phyloP scores from a whole-genome alignment of 2,113 vertebrate genomes.

The Meriones unguiculatus region DNA sequence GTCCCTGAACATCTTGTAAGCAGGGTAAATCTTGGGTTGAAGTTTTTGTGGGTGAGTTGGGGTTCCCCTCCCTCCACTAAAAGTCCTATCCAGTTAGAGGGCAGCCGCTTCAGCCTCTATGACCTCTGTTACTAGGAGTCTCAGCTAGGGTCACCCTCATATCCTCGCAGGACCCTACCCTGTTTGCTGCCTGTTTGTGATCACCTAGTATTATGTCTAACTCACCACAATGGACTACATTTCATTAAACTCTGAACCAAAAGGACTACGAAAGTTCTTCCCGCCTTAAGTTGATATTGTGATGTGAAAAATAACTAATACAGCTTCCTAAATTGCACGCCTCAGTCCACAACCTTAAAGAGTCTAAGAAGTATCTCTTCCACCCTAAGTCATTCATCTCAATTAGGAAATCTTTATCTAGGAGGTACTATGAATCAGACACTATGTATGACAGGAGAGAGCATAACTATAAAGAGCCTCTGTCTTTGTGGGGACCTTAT shows the following conservation, averaged over 20 bases:
- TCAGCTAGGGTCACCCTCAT: no score
- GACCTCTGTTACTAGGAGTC: no score
- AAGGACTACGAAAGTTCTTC: background rate
- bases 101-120: no score
- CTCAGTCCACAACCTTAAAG: background rate
- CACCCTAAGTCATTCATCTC: background rate
- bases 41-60: no score
- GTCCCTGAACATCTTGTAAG: no score
- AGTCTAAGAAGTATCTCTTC: background rate
- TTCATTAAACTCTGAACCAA: background rate
- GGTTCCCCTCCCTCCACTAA: no score
- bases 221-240: accelerated
- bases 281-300: background rate
- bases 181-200: background rate
- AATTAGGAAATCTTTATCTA: background rate
- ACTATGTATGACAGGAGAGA: background rate
- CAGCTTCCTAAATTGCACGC: background rate
- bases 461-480: background rate
- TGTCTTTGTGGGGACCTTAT: background rate
- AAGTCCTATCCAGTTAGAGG: no score
- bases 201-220: background rate
- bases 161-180: no score
- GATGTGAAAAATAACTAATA: background rate
- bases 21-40: no score
- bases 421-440: background rate